Percentiles rank a stretch among this genome's conserved stretches.
These are phyloP conservation scores for Tribolium castaneum DNA, from an alignment of 1,140 invertebrate genomes.

Conservation along the genomic window DNA sequence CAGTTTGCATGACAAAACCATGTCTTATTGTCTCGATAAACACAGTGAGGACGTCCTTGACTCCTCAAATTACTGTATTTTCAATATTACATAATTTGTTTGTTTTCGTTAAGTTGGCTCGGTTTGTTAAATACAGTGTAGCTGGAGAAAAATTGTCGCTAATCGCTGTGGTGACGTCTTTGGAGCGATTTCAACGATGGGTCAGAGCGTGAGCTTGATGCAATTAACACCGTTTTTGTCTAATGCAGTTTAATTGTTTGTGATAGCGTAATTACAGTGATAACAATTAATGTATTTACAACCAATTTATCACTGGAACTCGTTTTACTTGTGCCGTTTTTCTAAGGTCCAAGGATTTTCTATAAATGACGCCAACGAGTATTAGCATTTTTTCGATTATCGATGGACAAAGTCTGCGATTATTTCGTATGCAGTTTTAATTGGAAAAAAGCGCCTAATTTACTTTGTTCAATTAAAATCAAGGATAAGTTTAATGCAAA, in stretches of 20 bases:
- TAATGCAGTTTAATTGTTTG: constrained; percentile 4
- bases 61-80: constrained; percentile 31
- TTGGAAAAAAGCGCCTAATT: not conserved
- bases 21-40: constrained; percentile 15
- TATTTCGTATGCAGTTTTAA: not conserved
- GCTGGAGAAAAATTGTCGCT: not conserved
- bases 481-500: too few species aligned
- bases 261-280: constrained; percentile 1
- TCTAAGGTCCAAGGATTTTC: not conserved
- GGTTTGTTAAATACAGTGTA: constrained; percentile 5
- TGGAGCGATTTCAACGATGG: not conserved
- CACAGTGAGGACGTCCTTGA: constrained; percentile 7
- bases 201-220: not conserved
- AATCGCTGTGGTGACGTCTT: not conserved
- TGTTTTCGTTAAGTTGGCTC: not conserved
- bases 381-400: not conserved
- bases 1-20: constrained; percentile 2
- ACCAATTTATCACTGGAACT: not conserved
- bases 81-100: constrained; percentile 14
- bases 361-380: not conserved
- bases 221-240: not conserved
- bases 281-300: constrained; percentile 3
- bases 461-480: not conserved
- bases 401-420: not conserved
- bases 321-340: not conserved